Evolutionary conservation across 2,888 invertebrate species (phyloP), one percentile per base, ranked within the genome.

Genomic region (Erebia epiphron): DNA sequence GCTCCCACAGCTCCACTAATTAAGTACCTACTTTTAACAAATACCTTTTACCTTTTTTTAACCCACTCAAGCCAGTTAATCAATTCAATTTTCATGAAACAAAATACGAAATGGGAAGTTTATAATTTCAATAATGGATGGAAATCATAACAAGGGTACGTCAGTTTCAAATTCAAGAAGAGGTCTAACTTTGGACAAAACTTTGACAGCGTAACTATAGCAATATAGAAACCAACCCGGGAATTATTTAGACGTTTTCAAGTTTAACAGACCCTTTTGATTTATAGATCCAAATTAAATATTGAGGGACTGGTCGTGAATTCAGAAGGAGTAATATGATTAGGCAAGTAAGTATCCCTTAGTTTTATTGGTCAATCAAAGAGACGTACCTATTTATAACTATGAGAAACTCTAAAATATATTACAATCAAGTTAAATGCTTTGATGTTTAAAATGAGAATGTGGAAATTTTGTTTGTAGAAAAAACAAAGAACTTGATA

Each of bases 191-290:
- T 69, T 61, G n/a, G 49, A 16, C 21, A 46, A 69, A 75, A 67
- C 67, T 75, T 72, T 72, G 75, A 75, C 70, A 69, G 69, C 35
- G 54, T 56, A 69, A 68, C 69, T 71, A 60, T 71, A 56, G 63
- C 65, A 65, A 69, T 62, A 67, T 67, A 41, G 69, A 56, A 69
- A 72, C 67, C 70, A 21, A 68, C 69, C 68, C 57, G 70, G 70
- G 67, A 75, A 74, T 74, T 75, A 73, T 73, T 75, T 54, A 68
- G 72, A 69, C 72, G 67, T 65, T 75, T 72, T 70, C 72, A 68
- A 71, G 62, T 69, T 70, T 54, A 68, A 54, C 63, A 52, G 68
- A 16, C 58, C 58, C 67, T 67, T 69, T 72, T 67, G 74, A 75
- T 73, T 72, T 73, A 69, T 72, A 62, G 41, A 71, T 67, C 54